Conservation (phyloP, 2,113 vertebrate genomes). For the Heterochromis multidens region DNA sequence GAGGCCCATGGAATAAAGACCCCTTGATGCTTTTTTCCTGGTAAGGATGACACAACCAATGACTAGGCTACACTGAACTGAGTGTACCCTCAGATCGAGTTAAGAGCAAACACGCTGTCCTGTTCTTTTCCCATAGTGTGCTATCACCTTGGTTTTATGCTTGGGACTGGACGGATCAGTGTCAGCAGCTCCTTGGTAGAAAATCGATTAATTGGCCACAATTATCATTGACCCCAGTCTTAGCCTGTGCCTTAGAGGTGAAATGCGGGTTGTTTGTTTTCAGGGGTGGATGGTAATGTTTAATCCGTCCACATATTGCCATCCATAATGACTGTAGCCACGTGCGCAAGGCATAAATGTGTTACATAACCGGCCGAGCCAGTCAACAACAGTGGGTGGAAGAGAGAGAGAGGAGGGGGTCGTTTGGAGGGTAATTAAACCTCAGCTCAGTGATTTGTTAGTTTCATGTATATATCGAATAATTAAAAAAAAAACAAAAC, state of each 20-base stretch:
- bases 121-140: not conserved
- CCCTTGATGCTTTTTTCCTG: not conserved
- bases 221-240: not conserved
- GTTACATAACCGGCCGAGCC: constrained; percentile 55
- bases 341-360: constrained; percentile 50
- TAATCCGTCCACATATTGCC: constrained; percentile 12
- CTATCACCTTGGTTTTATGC: not conserved
- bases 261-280: not conserved
- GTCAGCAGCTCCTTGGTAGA: not conserved
- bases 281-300: not conserved
- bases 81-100: not conserved
- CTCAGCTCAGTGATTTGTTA: not conserved
- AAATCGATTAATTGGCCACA: not conserved
- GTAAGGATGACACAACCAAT: not conserved
- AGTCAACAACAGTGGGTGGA: constrained; percentile 48
- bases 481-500: not conserved
- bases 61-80: not conserved
- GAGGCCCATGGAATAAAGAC: not conserved
- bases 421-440: constrained; percentile 9
- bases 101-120: not conserved
- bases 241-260: not conserved
- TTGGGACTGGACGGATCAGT: not conserved
- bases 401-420: not conserved
- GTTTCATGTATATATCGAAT: not conserved
- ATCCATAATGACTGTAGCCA: constrained; percentile 44